Base-by-base conservation (phyloP, 2,888 invertebrate genomes). In the Sinelater perroti region DNA sequence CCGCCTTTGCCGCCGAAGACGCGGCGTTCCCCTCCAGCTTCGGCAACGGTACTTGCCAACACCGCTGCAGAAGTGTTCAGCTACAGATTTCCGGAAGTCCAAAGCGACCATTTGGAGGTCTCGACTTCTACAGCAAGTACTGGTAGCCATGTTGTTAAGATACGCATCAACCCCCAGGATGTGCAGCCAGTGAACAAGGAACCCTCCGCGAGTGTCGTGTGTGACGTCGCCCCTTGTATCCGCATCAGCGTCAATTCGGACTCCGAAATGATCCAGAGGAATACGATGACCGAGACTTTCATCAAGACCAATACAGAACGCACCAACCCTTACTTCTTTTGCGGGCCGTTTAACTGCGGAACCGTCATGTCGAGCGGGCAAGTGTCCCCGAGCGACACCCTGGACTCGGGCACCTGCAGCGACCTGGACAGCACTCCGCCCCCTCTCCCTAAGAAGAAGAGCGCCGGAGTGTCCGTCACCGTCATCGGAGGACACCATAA, bases 361-460 rank as follows among this genome's bases (percentile, higher is more conserved):
- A 47, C 54, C 78, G 80, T 87, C 51, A 88, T 89, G 84, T 87
- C 89, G 44, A 90, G 90, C 72, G 91, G 91, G 1, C 91, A 92
- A 72, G 89, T 90, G 70, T 91, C 91, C 20, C 91, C 91, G 1
- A 90, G 88, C 70, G 91, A 91, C 71, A 91, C 91, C 0, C 75
- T 91, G 61, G 92, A 92, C 78, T 92, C 91, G 56, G 92, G 92
- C 36, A 92, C 91, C 24, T 91, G 92, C 78, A 91, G 91, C 74
- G 92, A 92, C 77, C 81, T 91, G 68, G 91, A 92, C 69, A 85
- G 86, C 30, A 88, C 88, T 14, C 87, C 89, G 50, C 85, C 85
- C 2, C 88, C 88, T 1, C 79, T 87, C 61, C 83, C 86, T 13
- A 86, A 86, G 67, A 88, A 87, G 80, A 87, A 87, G 74, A 66